phyloP scores from a whole-genome alignment of 2,113 vertebrate genomes.

The Caranx melampygus region DNA sequence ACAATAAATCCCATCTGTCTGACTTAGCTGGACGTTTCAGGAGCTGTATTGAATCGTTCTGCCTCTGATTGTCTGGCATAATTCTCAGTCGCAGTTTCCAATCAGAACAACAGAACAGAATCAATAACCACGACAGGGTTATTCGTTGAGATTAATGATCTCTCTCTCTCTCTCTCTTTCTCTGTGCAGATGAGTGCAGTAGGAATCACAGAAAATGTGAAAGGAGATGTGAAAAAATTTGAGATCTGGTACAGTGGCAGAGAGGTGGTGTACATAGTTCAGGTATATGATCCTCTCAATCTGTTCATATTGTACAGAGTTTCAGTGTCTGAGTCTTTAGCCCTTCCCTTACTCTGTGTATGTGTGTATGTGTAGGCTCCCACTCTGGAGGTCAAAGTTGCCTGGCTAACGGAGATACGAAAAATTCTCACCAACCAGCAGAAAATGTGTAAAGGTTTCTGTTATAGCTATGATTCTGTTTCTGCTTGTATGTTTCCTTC shows the following conservation, averaged over 20 bases:
- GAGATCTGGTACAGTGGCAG: conserved; percentile 94
- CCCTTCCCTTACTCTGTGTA: background rate
- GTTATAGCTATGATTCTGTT: conserved; percentile 16
- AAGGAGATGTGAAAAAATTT: conserved; percentile 96
- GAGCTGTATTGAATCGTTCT: background rate
- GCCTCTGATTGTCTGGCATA: background rate
- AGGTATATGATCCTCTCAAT: conserved; percentile 81
- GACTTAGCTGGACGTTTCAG: background rate
- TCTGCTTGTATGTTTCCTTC: background rate
- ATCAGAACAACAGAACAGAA: background rate
- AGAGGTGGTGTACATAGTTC: conserved; percentile 94
- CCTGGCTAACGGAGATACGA: conserved; percentile 93
- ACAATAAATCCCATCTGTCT: background rate
- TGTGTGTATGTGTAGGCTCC: conserved; percentile 85
- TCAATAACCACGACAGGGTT: background rate
- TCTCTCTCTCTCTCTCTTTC: conserved; percentile 11
- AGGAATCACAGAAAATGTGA: conserved; percentile 94
- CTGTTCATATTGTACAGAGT: background rate
- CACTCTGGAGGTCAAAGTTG: conserved; percentile 90
- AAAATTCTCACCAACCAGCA: conserved; percentile 92
- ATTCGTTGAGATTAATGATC: background rate
- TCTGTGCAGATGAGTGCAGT: conserved; percentile 90
- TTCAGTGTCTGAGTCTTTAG: background rate
- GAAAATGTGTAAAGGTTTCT: conserved; percentile 87
- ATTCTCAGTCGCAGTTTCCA: background rate